phyloP scores from a whole-genome alignment of 1,140 invertebrate species.

The Trichonephila inaurata region DNA sequence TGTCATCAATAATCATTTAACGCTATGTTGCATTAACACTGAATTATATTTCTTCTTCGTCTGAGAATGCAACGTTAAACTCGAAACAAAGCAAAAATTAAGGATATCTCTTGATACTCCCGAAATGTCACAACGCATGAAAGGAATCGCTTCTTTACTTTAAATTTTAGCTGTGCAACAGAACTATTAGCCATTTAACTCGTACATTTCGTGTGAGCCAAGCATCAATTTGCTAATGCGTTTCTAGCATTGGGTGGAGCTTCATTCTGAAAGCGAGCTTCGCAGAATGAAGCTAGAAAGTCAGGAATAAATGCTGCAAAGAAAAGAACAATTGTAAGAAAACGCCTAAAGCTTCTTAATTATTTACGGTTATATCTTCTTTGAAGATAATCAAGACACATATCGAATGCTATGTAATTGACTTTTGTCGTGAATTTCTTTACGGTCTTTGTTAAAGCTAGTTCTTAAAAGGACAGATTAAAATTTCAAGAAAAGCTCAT shows the following conservation, averaged over 20 bases:
- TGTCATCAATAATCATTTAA: background rate
- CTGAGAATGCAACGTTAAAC: background rate
- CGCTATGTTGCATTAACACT: background rate
- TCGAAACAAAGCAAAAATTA: background rate
- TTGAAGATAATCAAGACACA: conserved; percentile 12
- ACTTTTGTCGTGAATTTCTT: conserved; percentile 13
- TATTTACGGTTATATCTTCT: conserved; percentile 16
- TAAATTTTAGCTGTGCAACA: background rate
- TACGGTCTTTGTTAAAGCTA: background rate
- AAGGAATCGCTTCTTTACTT: background rate
- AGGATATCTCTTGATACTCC: background rate
- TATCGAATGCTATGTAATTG: conserved; percentile 3
- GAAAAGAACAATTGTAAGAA: conserved; percentile 16
- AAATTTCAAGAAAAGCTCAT: background rate
- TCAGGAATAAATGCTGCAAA: background rate
- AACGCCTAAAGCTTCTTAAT: conserved; percentile 31
- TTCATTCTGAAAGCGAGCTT: conserved; percentile 13
- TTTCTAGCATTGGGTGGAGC: conserved; percentile 48
- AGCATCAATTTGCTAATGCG: conserved; percentile 25
- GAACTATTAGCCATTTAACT: conserved; percentile 9
- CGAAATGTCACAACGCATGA: background rate
- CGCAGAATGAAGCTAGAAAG: background rate
- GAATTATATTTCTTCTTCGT: background rate
- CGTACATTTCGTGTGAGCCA: background rate
- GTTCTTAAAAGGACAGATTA: background rate